Evolutionary conservation across 2,113 vertebrate species (phyloP).

Genomic region (Coregonus clupeaformis): DNA sequence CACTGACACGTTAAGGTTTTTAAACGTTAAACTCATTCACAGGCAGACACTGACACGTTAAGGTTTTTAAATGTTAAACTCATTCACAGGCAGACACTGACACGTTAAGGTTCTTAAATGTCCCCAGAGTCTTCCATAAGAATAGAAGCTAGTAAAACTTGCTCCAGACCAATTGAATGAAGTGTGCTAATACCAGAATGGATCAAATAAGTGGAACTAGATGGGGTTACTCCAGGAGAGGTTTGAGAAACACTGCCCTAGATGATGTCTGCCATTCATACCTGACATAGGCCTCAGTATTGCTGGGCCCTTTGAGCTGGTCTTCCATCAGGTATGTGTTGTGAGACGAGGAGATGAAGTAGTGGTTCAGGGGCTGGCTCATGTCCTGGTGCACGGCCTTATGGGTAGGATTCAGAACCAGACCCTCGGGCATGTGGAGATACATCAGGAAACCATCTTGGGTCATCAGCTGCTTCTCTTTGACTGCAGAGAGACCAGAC

Average conservation of each 20-base stretch:
- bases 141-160: too few species aligned
- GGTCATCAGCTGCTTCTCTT: constrained; percentile 81
- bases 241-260: neutral
- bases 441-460: constrained; percentile 96
- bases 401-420: constrained; percentile 79
- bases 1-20: too few species aligned
- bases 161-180: too few species aligned
- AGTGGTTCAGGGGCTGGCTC: constrained; percentile 89
- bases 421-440: constrained; percentile 78
- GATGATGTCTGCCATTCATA: constrained; percentile 44
- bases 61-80: too few species aligned
- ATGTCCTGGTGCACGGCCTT: constrained; percentile 90
- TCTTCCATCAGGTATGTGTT: constrained; percentile 96
- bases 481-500: constrained; percentile 71
- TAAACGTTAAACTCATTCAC: too few species aligned
- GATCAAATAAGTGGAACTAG: neutral
- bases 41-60: too few species aligned
- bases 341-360: constrained; percentile 95
- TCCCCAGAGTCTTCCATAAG: too few species aligned
- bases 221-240: neutral
- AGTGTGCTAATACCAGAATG: neutral
- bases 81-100: too few species aligned
- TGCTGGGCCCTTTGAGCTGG: constrained; percentile 93
- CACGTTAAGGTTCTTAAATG: too few species aligned
- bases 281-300: constrained; percentile 92